Percentiles rank a stretch among this genome's conserved stretches.
These are phyloP conservation scores for Radopholus similis DNA, from an alignment of 1,140 invertebrate species.

Conservation along the genomic window DNA sequence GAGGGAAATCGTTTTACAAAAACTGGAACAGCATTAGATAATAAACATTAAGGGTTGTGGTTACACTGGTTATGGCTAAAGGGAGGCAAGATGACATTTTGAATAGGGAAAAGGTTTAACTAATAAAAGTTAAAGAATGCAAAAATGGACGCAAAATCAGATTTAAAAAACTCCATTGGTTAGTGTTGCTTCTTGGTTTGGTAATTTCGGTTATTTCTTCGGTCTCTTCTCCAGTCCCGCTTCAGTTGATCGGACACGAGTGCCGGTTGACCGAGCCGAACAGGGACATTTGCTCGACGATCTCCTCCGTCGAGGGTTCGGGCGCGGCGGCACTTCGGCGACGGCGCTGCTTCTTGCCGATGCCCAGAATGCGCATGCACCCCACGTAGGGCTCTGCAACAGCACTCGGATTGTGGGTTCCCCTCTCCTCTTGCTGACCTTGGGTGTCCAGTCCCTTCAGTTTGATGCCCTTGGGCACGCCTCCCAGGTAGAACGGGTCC, in stretches of 20 bases:
- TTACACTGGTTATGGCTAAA: no score
- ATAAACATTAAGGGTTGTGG: no score
- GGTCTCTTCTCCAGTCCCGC: neutral
- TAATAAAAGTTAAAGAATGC: no score
- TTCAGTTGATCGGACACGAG: slow-evolving; percentile 38
- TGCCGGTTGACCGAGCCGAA: slow-evolving; percentile 35
- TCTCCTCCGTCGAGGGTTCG: slow-evolving; percentile 24
- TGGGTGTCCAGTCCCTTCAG: slow-evolving; percentile 46
- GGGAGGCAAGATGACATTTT: no score
- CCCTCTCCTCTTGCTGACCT: slow-evolving; percentile 18
- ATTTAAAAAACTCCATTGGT: no score
- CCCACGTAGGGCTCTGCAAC: slow-evolving; percentile 44
- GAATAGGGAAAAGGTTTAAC: no score
- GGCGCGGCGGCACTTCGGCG: slow-evolving; percentile 10
- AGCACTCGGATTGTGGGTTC: neutral
- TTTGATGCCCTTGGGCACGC: slow-evolving; percentile 67
- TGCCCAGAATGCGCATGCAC: slow-evolving; percentile 40
- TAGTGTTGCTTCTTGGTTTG: no score
- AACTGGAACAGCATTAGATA: no score
- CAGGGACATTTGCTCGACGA: slow-evolving; percentile 15
- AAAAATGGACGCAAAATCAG: no score
- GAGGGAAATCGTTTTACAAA: no score
- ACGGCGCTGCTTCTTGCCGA: slow-evolving; percentile 31
- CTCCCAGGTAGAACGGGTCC: slow-evolving; percentile 81
- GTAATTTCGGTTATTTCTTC: no score